phyloP scores from a whole-genome alignment of 64 coral and sea anemone genomes.

The Dendrophyllia cribrosa region DNA sequence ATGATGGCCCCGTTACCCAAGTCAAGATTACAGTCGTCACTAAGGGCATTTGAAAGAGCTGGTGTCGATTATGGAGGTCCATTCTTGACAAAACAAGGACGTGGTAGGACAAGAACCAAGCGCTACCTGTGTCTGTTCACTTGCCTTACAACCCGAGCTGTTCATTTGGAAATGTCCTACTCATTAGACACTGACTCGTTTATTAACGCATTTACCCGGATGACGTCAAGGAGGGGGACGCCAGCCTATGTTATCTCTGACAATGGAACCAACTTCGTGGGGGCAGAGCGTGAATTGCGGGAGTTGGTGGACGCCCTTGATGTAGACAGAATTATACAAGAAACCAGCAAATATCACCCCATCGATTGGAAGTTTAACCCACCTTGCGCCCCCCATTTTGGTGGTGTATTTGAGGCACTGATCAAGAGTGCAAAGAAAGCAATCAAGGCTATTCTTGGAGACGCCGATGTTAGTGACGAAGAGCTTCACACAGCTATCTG shows the following conservation, averaged over 20 bases:
- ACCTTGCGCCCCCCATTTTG: constrained; percentile 32
- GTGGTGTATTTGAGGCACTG: constrained; percentile 59
- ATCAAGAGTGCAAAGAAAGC: constrained; percentile 52
- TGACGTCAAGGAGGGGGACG: no score
- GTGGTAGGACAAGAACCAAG: constrained; percentile 40
- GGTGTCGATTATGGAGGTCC: constrained; percentile 53
- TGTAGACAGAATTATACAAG: constrained; percentile 24
- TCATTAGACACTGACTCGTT: constrained; percentile 64
- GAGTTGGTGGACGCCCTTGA: constrained; percentile 31
- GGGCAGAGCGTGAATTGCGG: not conserved
- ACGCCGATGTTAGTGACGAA: constrained; percentile 53
- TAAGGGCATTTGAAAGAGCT: constrained; percentile 62
- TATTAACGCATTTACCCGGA: constrained; percentile 55
- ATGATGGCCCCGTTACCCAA: constrained; percentile 61
- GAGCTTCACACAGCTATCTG: constrained; percentile 48
- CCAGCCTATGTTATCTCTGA: constrained; percentile 38
- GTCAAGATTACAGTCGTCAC: constrained; percentile 34
- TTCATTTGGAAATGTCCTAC: constrained; percentile 66
- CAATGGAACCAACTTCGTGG: constrained; percentile 51
- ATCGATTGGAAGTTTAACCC: constrained; percentile 65
- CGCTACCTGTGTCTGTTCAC: constrained; percentile 73
- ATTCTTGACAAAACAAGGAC: constrained; percentile 60
- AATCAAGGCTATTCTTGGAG: constrained; percentile 42
- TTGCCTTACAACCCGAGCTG: constrained; percentile 61
- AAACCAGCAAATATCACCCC: constrained; percentile 9